Base-by-base conservation (phyloP, 37 sponge, comb jelly and placozoan genomes). In the Amphimedon queenslandica region DNA sequence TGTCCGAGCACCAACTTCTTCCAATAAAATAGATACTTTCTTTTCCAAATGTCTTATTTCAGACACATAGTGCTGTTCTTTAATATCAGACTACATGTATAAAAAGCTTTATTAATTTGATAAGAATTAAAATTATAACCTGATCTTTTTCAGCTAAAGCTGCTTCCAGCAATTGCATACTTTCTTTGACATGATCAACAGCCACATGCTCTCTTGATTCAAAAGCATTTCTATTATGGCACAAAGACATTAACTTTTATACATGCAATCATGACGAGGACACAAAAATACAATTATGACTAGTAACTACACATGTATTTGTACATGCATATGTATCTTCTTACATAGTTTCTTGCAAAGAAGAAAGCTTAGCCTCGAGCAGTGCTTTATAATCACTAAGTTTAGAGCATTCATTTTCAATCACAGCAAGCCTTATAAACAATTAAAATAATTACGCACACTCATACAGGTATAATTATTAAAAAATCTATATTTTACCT, bases 131-230 rank as follows among this genome's bases (percentile, higher is more conserved):
- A 10, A 31, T 63, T 20, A 23, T 2, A 28, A 88, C 90, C 81
- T 92, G 89, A 3, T 92, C 90, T 74, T 89, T 95, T 82, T 95
- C 96, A 67, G 92, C 3, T 24, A 95, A 37, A 34, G 93, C 85
- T 61, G 35, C 80, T 77, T 95, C 93, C 28, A 85, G 90, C 69
- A 95, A 69, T 56, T 95, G 72, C 63, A 92, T 85, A 58, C 92
- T 90, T 60, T 95, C 96, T 75, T 87, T 87, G 20, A 95, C 90
- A 63, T 92, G 93, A 32, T 4, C n/a, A 0, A 88, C 65, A 31
- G 82, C 89, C 37, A 85, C 90, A 4, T 38, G 31, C 67, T 91
- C 96, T 18, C 53, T 8, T 47, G 8, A 18, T 13, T 47, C 53
- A 18, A 47, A 47, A 18, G 13, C 13, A 18, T 47, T 47, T 8